Percentiles rank a stretch among this genome's conserved stretches.
Conservation (phyloP, 2,888 invertebrate genomes). For the Diloba caeruleocephala region DNA sequence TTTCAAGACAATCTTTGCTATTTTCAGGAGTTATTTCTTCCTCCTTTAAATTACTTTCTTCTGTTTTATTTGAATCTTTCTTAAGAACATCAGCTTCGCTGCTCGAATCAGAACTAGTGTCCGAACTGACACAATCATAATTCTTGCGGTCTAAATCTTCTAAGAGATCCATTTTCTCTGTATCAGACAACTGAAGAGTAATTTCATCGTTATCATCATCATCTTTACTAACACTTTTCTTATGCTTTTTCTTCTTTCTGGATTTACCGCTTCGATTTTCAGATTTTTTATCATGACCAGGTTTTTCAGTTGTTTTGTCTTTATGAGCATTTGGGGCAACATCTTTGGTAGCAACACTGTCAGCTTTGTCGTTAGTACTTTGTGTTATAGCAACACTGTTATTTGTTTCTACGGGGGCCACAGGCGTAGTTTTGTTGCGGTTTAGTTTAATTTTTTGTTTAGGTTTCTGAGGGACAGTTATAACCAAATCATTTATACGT, state of each 20-base stretch:
- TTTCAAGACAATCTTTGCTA: background rate
- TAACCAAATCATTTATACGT: conserved; percentile 70
- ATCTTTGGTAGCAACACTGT: conserved; percentile 11
- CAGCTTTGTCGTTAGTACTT: conserved; percentile 9
- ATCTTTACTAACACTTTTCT: conserved; percentile 65
- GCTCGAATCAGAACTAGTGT: conserved; percentile 53
- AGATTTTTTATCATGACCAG: background rate
- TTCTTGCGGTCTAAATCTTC: conserved; percentile 79
- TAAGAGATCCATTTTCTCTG: conserved; percentile 84
- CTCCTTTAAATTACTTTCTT: conserved; percentile 2
- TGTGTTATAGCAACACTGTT: conserved; percentile 11
- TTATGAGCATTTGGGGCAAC: conserved; percentile 46
- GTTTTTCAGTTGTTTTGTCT: conserved; percentile 51
- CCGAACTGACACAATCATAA: conserved; percentile 67
- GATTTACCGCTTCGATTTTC: conserved; percentile 69
- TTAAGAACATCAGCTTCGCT: conserved; percentile 20
- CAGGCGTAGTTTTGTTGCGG: conserved; percentile 59
- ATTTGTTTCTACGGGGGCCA: conserved; percentile 18
- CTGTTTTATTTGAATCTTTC: conserved; percentile 10
- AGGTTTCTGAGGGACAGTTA: conserved; percentile 75
- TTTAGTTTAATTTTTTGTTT: conserved; percentile 81
- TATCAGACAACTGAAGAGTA: conserved; percentile 81
- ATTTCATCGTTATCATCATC: conserved; percentile 84
- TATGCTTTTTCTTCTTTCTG: conserved; percentile 74
- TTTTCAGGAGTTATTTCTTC: background rate